These are phyloP conservation scores for Clinocottus analis DNA, from an alignment of 2,113 vertebrate genomes.

Conservation along the genomic window DNA sequence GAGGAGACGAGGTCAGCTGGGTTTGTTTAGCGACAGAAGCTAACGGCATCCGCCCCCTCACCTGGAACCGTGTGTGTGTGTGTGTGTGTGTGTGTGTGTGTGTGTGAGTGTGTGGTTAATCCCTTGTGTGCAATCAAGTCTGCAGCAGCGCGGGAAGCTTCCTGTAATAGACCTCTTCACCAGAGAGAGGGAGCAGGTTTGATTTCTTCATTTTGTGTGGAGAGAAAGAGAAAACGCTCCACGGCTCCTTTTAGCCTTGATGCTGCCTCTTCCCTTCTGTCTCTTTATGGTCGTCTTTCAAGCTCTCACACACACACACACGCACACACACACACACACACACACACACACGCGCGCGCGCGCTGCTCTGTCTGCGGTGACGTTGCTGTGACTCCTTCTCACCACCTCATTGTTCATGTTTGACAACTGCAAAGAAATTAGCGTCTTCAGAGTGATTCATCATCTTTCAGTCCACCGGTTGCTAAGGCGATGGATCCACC, in stretches of 20 bases:
- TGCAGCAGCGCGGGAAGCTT: not conserved
- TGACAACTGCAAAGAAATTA: constrained; percentile 77
- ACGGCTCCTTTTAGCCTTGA: constrained; percentile 6
- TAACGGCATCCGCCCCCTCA: constrained; percentile 22
- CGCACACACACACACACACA: constrained; percentile 34
- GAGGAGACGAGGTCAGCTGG: constrained; percentile 57
- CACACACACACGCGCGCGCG: constrained; percentile 5
- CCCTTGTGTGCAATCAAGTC: constrained; percentile 4
- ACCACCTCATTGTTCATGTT: constrained; percentile 73
- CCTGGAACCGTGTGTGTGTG: not conserved
- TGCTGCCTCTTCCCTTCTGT: too few species aligned
- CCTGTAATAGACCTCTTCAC: not conserved
- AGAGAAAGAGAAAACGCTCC: not conserved
- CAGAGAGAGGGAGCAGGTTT: not conserved
- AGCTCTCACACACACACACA: constrained; percentile 37
- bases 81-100: constrained; percentile 22
- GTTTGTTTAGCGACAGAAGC: constrained; percentile 36
- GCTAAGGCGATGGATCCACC: constrained; percentile 77
- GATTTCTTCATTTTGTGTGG: too few species aligned
- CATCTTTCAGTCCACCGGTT: constrained; percentile 78
- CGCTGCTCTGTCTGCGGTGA: constrained; percentile 45
- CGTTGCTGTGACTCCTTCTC: constrained; percentile 63
- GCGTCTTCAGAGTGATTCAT: constrained; percentile 76
- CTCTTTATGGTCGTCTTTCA: constrained; percentile 24
- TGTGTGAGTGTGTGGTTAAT: constrained; percentile 29